Evolutionary conservation across 2,888 invertebrate species (phyloP).

Genomic region (Smittia sp.): DNA sequence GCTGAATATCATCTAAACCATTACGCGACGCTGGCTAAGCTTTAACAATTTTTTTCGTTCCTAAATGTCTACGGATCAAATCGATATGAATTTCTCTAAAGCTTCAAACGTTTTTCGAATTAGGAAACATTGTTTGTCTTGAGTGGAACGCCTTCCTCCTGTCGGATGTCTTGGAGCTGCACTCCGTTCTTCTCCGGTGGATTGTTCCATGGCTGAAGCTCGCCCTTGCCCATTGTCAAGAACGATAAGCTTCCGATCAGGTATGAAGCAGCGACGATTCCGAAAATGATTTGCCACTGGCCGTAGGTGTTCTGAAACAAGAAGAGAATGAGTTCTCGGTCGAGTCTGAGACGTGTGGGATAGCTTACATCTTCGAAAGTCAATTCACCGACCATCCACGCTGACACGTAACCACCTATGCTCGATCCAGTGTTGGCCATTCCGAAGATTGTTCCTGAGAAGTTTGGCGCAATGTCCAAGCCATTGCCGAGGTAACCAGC

Average conservation of each 20-base stretch:
- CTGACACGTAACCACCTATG: constrained; percentile 76
- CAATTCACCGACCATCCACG: constrained; percentile 74
- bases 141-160: constrained; percentile 53
- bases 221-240: constrained; percentile 65
- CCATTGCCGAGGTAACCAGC: constrained; percentile 84
- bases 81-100: constrained; percentile 30
- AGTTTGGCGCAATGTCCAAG: constrained; percentile 84
- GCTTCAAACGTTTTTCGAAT: background rate
- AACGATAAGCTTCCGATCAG: constrained; percentile 64
- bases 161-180: constrained; percentile 39
- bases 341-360: too few relatives aligned
- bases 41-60: background rate
- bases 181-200: constrained; percentile 44
- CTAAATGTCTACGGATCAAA: background rate
- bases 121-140: constrained; percentile 46
- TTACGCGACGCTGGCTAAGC: background rate
- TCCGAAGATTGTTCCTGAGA: constrained; percentile 83
- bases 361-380: constrained; percentile 66
- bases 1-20: constrained; percentile 8
- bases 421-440: constrained; percentile 85
- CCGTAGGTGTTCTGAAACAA: constrained; percentile 54
- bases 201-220: constrained; percentile 58
- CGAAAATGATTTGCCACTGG: constrained; percentile 80
- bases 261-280: constrained; percentile 72
- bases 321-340: background rate